Conservation (phyloP, 1,140 invertebrate species). For the Stegodyphus mimosarum region DNA sequence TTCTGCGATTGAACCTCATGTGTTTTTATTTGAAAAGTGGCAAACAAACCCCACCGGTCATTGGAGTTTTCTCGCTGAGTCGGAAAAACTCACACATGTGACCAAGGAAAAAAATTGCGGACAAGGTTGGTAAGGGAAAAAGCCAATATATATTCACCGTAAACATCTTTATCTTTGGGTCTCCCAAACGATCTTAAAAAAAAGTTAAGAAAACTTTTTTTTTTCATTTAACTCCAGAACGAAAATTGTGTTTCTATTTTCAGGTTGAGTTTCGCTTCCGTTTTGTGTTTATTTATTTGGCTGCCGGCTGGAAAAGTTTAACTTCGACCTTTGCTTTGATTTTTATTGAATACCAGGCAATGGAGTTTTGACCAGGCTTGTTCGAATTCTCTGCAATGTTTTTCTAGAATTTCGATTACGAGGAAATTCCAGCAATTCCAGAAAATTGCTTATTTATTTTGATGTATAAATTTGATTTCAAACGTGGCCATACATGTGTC, state of each 20-base stretch:
- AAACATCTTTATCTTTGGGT: conserved; percentile 33
- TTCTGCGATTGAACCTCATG: too few species aligned
- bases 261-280: conserved; percentile 39
- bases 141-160: conserved; percentile 56
- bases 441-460: too few species aligned
- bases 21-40: too few species aligned
- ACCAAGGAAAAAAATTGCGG: not conserved
- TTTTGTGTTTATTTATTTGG: conserved; percentile 49
- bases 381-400: too few species aligned
- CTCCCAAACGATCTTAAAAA: not conserved
- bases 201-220: not conserved
- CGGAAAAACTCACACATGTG: too few species aligned
- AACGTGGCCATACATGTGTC: too few species aligned
- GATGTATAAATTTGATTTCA: too few species aligned
- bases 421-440: too few species aligned
- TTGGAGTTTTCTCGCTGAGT: not conserved
- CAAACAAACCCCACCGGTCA: conserved; percentile 12
- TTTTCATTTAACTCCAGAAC: not conserved
- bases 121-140: not conserved
- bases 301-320: conserved; percentile 4
- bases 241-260: conserved; percentile 52
- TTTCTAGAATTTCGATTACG: too few species aligned
- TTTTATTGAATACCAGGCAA: conserved; percentile 12
- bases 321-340: conserved; percentile 22
- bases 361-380: too few species aligned